These are phyloP conservation scores for Folsomia manolachei DNA, from an alignment of 2,888 invertebrate genomes.

Conservation along the genomic window DNA sequence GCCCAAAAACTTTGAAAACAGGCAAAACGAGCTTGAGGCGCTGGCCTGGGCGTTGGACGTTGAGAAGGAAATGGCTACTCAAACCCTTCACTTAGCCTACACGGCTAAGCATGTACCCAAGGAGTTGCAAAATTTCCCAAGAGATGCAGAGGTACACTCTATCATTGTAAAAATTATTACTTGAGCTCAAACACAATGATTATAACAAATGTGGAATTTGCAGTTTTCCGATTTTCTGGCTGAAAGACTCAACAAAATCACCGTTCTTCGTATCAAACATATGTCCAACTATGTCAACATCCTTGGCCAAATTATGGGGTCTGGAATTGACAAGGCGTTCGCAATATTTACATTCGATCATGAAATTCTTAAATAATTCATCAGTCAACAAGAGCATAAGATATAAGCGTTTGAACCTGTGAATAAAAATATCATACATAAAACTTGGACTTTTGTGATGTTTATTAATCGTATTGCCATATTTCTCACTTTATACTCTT, in stretches of 20 bases:
- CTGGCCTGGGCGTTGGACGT: conserved; percentile 40
- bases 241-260: conserved; percentile 37
- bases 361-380: conserved; percentile 39
- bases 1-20: conserved; percentile 5
- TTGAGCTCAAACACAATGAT: background rate
- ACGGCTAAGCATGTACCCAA: conserved; percentile 23
- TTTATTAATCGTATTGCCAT: too few species aligned
- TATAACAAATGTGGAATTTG: conserved; percentile 5
- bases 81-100: conserved; percentile 28
- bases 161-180: background rate
- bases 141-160: conserved; percentile 35
- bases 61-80: conserved; percentile 28
- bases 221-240: conserved; percentile 47
- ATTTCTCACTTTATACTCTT: too few species aligned
- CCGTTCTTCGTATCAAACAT: conserved; percentile 40
- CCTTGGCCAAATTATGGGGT: conserved; percentile 20
- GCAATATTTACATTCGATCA: conserved; percentile 45
- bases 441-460: background rate
- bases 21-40: conserved; percentile 29
- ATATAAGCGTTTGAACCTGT: too few species aligned
- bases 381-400: too few species aligned
- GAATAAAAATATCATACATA: too few species aligned
- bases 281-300: conserved; percentile 43
- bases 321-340: conserved; percentile 19
- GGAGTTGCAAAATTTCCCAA: conserved; percentile 27